Evolutionary conservation across 2,888 invertebrate genomes (phyloP).

Genomic region (Tanytarsus gracilentus): DNA sequence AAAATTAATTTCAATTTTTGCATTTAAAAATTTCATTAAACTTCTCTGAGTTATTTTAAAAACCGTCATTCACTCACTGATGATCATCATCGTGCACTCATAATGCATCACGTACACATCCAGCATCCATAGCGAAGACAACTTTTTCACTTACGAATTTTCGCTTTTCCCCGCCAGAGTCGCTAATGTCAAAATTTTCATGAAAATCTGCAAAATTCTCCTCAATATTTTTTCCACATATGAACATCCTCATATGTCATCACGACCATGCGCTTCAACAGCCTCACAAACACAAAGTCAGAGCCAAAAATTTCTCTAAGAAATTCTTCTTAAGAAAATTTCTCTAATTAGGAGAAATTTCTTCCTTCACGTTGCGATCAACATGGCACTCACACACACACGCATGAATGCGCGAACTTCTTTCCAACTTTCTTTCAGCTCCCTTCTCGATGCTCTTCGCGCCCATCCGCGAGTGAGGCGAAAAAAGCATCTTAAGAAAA

Average conservation of each 20-base stretch:
- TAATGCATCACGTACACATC: not conserved
- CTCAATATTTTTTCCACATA: not conserved
- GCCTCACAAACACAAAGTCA: too few species aligned
- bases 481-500: conserved; percentile 6
- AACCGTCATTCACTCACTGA: too few species aligned
- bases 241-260: too few species aligned
- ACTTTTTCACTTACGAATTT: not conserved
- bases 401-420: not conserved
- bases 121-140: not conserved
- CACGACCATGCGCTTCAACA: not conserved
- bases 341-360: not conserved
- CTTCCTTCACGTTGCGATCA: not conserved
- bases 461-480: too few species aligned
- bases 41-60: too few species aligned
- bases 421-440: not conserved
- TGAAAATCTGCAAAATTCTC: conserved; percentile 6
- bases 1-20: too few species aligned
- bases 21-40: too few species aligned
- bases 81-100: not conserved
- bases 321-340: not conserved
- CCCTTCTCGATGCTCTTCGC: too few species aligned
- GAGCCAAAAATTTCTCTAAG: not conserved
- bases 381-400: not conserved
- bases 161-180: not conserved
- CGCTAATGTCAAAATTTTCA: conserved; percentile 1